Percentiles rank a stretch among this genome's conserved stretches.
phyloP scores from a whole-genome alignment of 1,140 invertebrate genomes.

The Drosophila guanche region DNA sequence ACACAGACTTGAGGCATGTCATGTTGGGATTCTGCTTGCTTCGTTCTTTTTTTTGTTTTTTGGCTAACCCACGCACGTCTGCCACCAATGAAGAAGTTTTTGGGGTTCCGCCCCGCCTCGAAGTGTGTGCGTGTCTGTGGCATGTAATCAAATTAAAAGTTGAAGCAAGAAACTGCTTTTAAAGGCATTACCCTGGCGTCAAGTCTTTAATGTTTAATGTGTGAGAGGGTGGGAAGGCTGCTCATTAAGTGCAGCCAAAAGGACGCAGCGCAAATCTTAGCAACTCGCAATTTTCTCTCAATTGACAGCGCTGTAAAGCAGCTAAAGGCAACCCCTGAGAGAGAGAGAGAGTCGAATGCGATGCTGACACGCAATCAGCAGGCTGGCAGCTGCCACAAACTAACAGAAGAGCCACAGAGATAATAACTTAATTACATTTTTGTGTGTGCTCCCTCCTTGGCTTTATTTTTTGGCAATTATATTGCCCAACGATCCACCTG shows the following conservation, averaged over 20 bases:
- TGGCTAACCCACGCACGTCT: conserved; percentile 55
- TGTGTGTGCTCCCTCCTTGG: conserved; percentile 32
- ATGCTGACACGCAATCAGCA: conserved; percentile 72
- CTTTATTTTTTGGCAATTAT: conserved; percentile 68
- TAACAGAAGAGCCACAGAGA: conserved; percentile 47
- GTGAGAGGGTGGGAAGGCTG: conserved; percentile 1
- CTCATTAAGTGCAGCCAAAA: conserved; percentile 37
- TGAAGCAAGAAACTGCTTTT: conserved; percentile 75
- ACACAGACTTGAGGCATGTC: conserved; percentile 58
- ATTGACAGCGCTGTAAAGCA: conserved; percentile 45
- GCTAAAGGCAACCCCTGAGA: no score
- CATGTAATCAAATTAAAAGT: conserved; percentile 79
- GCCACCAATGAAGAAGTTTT: conserved; percentile 32
- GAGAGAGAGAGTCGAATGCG: conserved; percentile 24
- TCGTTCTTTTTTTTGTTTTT: conserved; percentile 21
- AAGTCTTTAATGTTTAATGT: conserved; percentile 31
- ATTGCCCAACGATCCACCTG: conserved; percentile 61
- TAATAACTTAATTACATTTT: conserved; percentile 81
- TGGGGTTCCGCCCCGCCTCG: conserved; percentile 16
- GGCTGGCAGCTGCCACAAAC: conserved; percentile 55
- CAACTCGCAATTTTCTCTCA: conserved; percentile 43
- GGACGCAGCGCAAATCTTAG: conserved; percentile 35
- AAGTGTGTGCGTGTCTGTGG: conserved; percentile 65
- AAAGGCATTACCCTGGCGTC: conserved; percentile 53
- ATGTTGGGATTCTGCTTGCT: conserved; percentile 29